phyloP scores from a whole-genome alignment of 1,140 invertebrate genomes.

The Thaumatotibia leucotreta region DNA sequence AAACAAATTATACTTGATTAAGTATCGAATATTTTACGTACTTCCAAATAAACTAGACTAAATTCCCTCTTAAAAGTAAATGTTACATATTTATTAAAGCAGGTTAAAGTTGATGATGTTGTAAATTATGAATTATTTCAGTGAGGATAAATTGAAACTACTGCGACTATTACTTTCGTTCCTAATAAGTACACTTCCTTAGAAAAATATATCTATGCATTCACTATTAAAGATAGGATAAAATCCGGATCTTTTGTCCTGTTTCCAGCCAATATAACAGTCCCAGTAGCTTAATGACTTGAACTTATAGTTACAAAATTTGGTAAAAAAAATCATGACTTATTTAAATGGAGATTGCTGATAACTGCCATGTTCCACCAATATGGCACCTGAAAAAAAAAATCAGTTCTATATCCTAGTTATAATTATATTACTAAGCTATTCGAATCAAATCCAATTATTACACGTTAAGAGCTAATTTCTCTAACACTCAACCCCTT shows the following conservation, averaged over 20 bases:
- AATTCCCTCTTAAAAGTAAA: slow-evolving; percentile 3
- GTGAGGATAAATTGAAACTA: neutral
- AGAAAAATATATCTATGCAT: neutral
- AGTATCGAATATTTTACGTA: slow-evolving; percentile 4
- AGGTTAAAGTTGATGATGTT: neutral
- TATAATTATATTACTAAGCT: too few species aligned
- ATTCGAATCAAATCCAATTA: too few species aligned
- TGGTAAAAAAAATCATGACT: slow-evolving; percentile 44
- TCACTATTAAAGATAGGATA: neutral
- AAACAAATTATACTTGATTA: slow-evolving; percentile 11
- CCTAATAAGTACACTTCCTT: slow-evolving; percentile 19
- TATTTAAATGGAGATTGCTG: slow-evolving; percentile 58
- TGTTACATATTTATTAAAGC: neutral
- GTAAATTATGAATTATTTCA: neutral
- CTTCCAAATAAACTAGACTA: neutral
- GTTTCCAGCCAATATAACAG: slow-evolving; percentile 24
- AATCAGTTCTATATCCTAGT: too few species aligned
- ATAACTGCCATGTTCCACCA: neutral
- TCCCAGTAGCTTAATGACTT: slow-evolving; percentile 32
- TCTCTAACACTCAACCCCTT: too few species aligned
- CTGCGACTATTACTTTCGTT: slow-evolving; percentile 26
- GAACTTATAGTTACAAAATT: slow-evolving; percentile 43
- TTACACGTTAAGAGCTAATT: too few species aligned
- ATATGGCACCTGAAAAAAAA: slow-evolving; percentile 36
- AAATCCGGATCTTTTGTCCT: neutral